Evolutionary conservation across 2,888 invertebrate species (phyloP).

Genomic region (Lasioglossum morio): DNA sequence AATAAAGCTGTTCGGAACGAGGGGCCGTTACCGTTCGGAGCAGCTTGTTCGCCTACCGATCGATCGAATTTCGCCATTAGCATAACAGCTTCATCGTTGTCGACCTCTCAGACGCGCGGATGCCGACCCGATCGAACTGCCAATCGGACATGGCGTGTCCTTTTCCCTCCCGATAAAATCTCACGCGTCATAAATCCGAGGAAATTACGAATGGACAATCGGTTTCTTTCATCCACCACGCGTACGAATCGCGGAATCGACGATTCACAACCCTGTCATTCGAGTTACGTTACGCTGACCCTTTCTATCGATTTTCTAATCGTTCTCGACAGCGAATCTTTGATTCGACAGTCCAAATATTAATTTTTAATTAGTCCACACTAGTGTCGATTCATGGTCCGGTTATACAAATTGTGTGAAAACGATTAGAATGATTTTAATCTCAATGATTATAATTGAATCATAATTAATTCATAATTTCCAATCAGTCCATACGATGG

Average conservation of each 20-base stretch:
- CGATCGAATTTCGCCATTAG: slow-evolving; percentile 60
- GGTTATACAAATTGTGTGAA: no score
- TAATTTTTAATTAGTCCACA: no score
- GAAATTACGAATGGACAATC: slow-evolving; percentile 8
- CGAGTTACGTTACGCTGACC: background rate
- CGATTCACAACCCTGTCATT: background rate
- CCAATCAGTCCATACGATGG: no score
- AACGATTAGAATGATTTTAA: no score
- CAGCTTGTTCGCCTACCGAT: slow-evolving; percentile 44
- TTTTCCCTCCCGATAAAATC: slow-evolving; percentile 12
- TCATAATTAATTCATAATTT: no score
- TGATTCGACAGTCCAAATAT: no score
- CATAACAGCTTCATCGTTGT: slow-evolving; percentile 54
- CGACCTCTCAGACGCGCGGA: slow-evolving; percentile 32
- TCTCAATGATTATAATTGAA: no score
- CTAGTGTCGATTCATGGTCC: no score
- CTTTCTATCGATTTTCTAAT: background rate
- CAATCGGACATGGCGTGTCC: slow-evolving; percentile 17
- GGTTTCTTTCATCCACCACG: background rate
- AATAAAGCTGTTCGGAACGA: slow-evolving; percentile 61
- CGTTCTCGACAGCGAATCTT: background rate
- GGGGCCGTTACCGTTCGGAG: slow-evolving; percentile 50
- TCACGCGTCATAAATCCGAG: slow-evolving; percentile 21
- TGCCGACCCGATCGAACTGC: slow-evolving; percentile 14
- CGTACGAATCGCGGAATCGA: background rate